Evolutionary conservation across 2,113 vertebrate species (phyloP).

Genomic region (Fulmarus glacialis): DNA sequence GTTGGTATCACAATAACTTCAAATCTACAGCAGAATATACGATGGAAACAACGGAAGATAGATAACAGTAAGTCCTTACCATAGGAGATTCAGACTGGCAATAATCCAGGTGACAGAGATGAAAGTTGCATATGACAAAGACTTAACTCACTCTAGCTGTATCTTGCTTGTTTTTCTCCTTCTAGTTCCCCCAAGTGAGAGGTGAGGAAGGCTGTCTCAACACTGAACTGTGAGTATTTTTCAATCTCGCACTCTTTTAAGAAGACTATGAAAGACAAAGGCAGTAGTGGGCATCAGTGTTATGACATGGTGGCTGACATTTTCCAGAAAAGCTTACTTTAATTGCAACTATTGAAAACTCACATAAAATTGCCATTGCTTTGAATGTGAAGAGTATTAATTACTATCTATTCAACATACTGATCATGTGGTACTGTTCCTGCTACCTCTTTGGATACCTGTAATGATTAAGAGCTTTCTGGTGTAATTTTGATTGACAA

Average conservation of each 20-base stretch:
- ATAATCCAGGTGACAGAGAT: not conserved
- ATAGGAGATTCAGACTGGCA: not conserved
- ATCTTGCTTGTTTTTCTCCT: slow-evolving; percentile 16
- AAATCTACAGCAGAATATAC: not conserved
- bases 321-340: not conserved
- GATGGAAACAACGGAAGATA: not conserved
- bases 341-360: not conserved
- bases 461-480: not conserved
- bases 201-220: slow-evolving; percentile 74
- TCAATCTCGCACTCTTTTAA: not conserved
- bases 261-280: not conserved
- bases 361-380: not conserved
- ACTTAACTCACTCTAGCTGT: not conserved
- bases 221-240: slow-evolving; percentile 74
- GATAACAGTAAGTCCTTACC: not conserved
- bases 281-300: not conserved
- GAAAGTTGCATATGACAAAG: not conserved
- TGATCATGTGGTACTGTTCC: not conserved
- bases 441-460: not conserved
- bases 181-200: slow-evolving; percentile 61
- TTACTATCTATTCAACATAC: not conserved
- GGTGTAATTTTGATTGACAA: not conserved
- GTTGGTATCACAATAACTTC: not conserved
- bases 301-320: not conserved
- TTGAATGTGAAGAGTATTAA: not conserved